Evolutionary conservation across 2,113 vertebrate species (phyloP).

Genomic region (Gymnorhina tibicen): DNA sequence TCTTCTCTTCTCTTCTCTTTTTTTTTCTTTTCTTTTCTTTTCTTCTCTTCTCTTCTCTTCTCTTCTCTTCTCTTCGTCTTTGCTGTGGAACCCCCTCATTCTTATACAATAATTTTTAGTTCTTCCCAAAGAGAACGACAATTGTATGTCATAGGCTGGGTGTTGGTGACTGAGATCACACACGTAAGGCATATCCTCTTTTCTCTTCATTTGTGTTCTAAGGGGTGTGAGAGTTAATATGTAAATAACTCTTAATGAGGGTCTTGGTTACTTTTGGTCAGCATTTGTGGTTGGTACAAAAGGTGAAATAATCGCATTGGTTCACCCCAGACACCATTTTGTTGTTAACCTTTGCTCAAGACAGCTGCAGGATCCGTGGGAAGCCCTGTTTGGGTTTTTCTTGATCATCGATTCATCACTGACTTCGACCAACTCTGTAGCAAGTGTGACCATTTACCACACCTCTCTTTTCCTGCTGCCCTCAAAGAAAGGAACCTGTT

Average conservation of each 20-base stretch:
- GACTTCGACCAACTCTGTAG: neutral
- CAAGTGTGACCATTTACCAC: neutral
- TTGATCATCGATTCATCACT: neutral
- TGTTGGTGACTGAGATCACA: neutral
- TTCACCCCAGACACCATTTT: neutral
- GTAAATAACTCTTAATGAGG: neutral
- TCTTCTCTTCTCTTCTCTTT: neutral
- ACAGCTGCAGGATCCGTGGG: neutral
- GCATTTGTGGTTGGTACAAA: neutral
- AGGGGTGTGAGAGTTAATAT: neutral
- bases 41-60: neutral
- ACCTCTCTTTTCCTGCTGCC: neutral
- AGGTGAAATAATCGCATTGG: neutral
- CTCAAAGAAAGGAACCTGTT: neutral
- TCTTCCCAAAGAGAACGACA: neutral
- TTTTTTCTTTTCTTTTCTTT: too few relatives aligned
- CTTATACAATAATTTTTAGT: neutral
- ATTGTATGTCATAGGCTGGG: neutral
- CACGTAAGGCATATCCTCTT: neutral
- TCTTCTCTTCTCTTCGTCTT: neutral
- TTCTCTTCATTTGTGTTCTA: neutral
- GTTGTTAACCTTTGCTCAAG: neutral
- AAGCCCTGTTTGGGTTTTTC: neutral
- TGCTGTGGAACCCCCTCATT: neutral
- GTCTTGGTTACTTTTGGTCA: neutral